These are phyloP conservation scores for Oplegnathus fasciatus DNA, from an alignment of 2,113 vertebrate genomes.

Conservation along the genomic window DNA sequence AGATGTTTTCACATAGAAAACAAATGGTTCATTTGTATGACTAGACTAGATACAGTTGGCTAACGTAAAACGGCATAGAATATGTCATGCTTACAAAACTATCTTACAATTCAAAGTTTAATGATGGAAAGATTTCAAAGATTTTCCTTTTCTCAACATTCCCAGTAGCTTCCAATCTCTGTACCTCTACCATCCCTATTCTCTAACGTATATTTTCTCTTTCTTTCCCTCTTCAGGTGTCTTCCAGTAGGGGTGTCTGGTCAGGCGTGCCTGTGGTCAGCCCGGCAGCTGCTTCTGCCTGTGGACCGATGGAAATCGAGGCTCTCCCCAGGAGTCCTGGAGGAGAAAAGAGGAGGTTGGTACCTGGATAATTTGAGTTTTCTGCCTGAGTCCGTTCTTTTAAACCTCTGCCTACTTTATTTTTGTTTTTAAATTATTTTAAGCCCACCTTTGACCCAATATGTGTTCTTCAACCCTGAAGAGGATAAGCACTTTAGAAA, in stretches of 20 bases:
- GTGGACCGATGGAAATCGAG: conserved; percentile 89
- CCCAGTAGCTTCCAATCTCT: background rate
- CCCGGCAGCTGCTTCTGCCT: conserved; percentile 77
- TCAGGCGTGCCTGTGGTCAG: conserved; percentile 75
- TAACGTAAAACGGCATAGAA: background rate
- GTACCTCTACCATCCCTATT: background rate
- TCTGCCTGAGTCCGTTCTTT: background rate
- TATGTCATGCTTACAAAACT: background rate
- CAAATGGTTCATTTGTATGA: background rate
- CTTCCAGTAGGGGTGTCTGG: conserved; percentile 70
- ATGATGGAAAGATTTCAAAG: background rate
- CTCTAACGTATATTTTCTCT: background rate
- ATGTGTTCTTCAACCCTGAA: background rate
- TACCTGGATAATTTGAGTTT: conserved; percentile 12
- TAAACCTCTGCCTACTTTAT: background rate
- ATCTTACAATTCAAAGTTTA: background rate
- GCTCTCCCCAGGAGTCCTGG: conserved; percentile 90
- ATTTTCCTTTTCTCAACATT: background rate
- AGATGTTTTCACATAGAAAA: background rate
- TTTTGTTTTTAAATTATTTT: background rate
- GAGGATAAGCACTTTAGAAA: background rate
- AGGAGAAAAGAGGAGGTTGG: conserved; percentile 90
- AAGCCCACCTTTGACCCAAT: background rate
- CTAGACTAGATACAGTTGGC: background rate
- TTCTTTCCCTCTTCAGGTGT: conserved; percentile 43